Base-by-base conservation (phyloP, 2,113 vertebrate genomes). In the Brachypodius melanocephalos region DNA sequence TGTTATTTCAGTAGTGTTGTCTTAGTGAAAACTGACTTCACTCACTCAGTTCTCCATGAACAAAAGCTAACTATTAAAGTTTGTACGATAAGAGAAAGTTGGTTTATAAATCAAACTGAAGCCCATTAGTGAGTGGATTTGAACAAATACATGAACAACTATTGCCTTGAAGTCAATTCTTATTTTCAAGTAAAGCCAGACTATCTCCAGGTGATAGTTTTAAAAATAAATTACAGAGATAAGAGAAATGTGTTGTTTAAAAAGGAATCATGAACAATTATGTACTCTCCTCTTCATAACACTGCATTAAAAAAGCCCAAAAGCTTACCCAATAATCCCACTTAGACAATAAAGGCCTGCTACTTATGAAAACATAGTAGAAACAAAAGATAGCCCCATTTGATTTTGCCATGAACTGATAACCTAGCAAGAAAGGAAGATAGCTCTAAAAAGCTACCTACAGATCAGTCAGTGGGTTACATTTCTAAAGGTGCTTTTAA, bases 1-100 rank as follows among this genome's bases (percentile, higher is more conserved):
- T 92, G 62, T 96, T 93, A 75, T 95, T 95, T 78, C 85, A 94
- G 85, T 88, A 84, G 57, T 58, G 61, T 57, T 93, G 85, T 74
- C 89, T 72, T 72, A 93, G 85, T 81, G 63, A 89, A 95, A 91
- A 84, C 43, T 94, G 72, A 95, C 57, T 82, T 94, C 40, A 87
- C 34, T 86, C 75, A 57, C 71, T 88, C 81, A 66, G 74, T 36
- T 89, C 86, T 68, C 48, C 29, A 38, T 18, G 85, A 91, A 92
- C 48, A 87, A 93, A 94, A 90, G 46, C 38, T 89, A 87, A 63
- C 74, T 90, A 95, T 69, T 82, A 59, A 88, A 80, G 43, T 71
- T 73, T 34, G 28, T 40, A 74, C 1, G 82, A 90, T 95, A 93
- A 90, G 78, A 93, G 42, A 88, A 55, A 93, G 76, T 28, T 59